phyloP scores from a whole-genome alignment of 2,113 vertebrate genomes.

The Melozone crissalis region DNA sequence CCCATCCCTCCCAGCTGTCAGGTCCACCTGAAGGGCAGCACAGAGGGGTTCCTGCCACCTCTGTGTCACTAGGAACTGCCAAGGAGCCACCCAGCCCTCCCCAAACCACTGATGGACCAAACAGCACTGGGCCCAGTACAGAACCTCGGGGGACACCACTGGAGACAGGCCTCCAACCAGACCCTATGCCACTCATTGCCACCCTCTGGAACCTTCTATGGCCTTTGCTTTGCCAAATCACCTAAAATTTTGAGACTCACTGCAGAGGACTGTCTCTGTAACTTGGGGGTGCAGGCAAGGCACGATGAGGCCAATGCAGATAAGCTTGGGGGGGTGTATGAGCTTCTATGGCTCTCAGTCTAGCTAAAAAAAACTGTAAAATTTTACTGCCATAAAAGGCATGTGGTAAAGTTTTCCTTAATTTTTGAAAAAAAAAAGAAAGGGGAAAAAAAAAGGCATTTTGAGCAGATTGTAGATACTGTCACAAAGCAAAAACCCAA shows the following conservation, averaged over 20 bases:
- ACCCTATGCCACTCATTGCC: not conserved
- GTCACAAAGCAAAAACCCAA: not conserved
- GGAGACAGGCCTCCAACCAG: not conserved
- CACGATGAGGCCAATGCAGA: accelerated
- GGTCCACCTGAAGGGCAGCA: not conserved
- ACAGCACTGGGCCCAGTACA: not conserved
- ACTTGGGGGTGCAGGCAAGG: not conserved
- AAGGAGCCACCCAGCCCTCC: not conserved
- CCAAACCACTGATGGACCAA: accelerated
- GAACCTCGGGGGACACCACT: not conserved
- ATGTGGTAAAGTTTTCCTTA: not conserved
- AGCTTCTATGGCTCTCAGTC: not conserved
- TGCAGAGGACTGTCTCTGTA: not conserved
- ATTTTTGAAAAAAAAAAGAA: not conserved
- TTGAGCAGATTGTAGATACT: constrained; percentile 17
- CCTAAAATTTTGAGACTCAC: too few relatives aligned
- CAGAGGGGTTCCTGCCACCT: not conserved
- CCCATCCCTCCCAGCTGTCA: not conserved
- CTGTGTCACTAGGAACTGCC: not conserved
- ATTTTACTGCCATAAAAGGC: not conserved
- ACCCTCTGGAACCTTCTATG: not conserved
- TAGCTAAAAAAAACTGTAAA: not conserved
- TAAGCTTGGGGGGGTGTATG: accelerated
- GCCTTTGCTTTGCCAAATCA: not conserved
- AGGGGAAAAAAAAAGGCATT: not conserved